Evolutionary conservation across 2,888 invertebrate species (phyloP).

Genomic region (Synergus umbraculus): DNA sequence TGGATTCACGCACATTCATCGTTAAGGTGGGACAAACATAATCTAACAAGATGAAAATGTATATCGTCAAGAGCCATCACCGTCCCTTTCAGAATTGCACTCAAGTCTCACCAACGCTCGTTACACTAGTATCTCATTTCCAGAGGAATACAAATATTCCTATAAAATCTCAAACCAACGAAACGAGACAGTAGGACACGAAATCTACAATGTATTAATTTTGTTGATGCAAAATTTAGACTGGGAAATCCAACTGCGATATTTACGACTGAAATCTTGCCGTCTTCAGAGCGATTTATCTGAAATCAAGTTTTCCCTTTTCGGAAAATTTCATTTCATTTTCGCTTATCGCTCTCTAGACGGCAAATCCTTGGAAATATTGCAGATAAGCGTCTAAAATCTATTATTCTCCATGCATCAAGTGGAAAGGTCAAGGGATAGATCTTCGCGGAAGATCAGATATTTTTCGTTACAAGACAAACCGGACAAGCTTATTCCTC

Average conservation of each 20-base stretch:
- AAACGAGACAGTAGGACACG: neutral
- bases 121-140: conserved; percentile 23
- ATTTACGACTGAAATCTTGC: neutral
- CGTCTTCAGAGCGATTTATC: neutral
- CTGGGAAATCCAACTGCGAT: neutral
- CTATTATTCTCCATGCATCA: conserved; percentile 1
- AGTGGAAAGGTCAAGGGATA: neutral
- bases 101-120: conserved; percentile 36
- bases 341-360: neutral
- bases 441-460: conserved; percentile 20
- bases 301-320: neutral
- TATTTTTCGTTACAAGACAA: conserved; percentile 26
- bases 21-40: conserved; percentile 45
- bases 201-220: neutral
- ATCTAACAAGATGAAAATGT: conserved; percentile 31
- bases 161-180: neutral
- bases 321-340: neutral
- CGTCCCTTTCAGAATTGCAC: conserved; percentile 30
- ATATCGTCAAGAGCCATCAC: conserved; percentile 26
- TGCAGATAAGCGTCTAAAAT: conserved; percentile 11
- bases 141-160: neutral
- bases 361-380: neutral
- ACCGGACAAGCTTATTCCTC: conserved; percentile 20
- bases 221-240: neutral
- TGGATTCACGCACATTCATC: conserved; percentile 57